A percentile compares a stretch with the other conserved stretches of the same genome.
phyloP scores from a whole-genome alignment of 1,140 invertebrate genomes.

The Caenorhabditis latens region DNA sequence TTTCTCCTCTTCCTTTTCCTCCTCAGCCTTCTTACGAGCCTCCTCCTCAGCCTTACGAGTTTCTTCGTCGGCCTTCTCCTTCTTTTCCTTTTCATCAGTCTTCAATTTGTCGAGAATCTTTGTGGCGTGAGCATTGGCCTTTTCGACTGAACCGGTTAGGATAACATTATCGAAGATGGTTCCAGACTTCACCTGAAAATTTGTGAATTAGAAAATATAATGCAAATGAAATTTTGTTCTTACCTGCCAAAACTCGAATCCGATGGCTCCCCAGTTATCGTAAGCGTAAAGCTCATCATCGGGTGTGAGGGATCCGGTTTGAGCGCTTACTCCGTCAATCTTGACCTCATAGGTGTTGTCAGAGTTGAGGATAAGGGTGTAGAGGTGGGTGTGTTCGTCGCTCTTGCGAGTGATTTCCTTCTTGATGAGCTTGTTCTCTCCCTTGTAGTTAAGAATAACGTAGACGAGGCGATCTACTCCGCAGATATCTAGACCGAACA shows the following conservation, averaged over 20 bases:
- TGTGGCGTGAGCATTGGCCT: conserved; percentile 83
- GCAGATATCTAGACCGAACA: conserved; percentile 99
- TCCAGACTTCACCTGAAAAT: conserved; percentile 89
- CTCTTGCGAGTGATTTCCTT: conserved; percentile 87
- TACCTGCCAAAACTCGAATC: conserved; percentile 93
- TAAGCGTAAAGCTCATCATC: conserved; percentile 86
- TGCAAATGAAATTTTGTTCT: conserved; percentile 56
- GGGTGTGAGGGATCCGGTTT: conserved; percentile 89
- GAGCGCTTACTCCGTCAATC: conserved; percentile 96
- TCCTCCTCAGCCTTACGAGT: conserved; percentile 36
- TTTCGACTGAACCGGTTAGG: conserved; percentile 89
- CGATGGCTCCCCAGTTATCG: conserved; percentile 90
- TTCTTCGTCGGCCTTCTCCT: conserved; percentile 39
- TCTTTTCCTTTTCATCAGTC: conserved; percentile 86
- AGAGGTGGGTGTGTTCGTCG: conserved; percentile 97
- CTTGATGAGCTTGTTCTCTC: conserved; percentile 96
- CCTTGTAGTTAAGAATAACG: conserved; percentile 98
- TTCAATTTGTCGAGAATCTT: conserved; percentile 80
- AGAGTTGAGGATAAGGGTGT: conserved; percentile 93
- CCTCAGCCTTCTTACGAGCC: conserved; percentile 39
- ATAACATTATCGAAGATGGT: conserved; percentile 98
- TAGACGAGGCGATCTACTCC: conserved; percentile 96
- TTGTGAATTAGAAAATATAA: background rate
- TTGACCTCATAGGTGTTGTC: conserved; percentile 97
- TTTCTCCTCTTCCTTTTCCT: conserved; percentile 44